Base-by-base conservation (phyloP, 2,797 vertebrate genomes). In the Alosa sapidissima region DNA sequence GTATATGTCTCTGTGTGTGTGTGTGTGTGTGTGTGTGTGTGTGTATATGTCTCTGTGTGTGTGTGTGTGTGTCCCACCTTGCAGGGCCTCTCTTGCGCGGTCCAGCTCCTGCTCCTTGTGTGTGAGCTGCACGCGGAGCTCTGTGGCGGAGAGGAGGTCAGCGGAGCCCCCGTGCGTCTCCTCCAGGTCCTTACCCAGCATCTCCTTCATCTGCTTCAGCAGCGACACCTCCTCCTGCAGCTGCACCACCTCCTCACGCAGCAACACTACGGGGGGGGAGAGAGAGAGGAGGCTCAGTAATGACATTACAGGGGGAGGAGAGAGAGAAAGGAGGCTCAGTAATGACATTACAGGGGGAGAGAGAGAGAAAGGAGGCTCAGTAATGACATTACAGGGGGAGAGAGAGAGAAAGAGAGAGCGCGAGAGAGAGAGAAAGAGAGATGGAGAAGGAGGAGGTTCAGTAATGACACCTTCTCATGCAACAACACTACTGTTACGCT, bases 121-220 rank as follows among this genome's bases (percentile, higher is more conserved):
- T 0, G 89, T 94, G 90, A 97, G 94, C 91, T 97, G 96, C 87
- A 97, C 95, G 90, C 95, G 94, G 84, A 97, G 96, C 91, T 96
- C 96, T 0, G 96, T 95, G 90, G 95, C 95, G 0, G 96, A 96
- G 51, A 97, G 95, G 60, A 96, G 92, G 91, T 96, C 95, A 0
- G 96, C 91, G 0, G 95, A 94, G 47, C 95, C 93, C 4, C 95
- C 95, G 1, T 96, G 96, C 0, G 95, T 94, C 89, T 96, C 96
- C 90, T 97, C 96, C 92, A 96, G 92, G 87, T 97, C 96, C 90
- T 96, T 97, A 0, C 94, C 92, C 88, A 97, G 87, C 96, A 96
- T 94, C 87, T 97, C 96, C 96, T 97, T 97, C 94, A 97, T 96
- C 93, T 97, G 96, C 55, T 95, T 94, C 87, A 97, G 95, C 89